Conservation (phyloP, 2,888 invertebrate species). For the Cheilosia scutellata region DNA sequence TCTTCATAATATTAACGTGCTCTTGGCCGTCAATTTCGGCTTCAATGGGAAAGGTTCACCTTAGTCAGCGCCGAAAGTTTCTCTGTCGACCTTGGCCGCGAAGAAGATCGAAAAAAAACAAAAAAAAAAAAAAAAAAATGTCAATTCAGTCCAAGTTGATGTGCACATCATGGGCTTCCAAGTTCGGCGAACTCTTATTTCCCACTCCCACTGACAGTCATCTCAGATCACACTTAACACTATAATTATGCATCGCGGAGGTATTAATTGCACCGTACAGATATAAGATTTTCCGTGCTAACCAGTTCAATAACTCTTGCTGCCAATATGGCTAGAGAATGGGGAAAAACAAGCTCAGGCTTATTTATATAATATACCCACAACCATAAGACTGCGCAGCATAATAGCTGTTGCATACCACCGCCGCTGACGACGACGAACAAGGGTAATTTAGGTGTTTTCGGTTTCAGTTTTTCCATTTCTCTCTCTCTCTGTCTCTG, state of each 20-base stretch:
- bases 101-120: constrained; percentile 21
- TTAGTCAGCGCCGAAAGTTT: constrained; percentile 37
- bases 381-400: constrained; percentile 32
- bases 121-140: constrained; percentile 30
- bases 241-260: constrained; percentile 58
- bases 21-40: constrained; percentile 72
- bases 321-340: constrained; percentile 63
- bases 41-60: constrained; percentile 62
- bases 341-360: constrained; percentile 50
- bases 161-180: constrained; percentile 8
- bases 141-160: constrained; percentile 42
- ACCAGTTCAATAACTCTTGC: constrained; percentile 73
- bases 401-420: constrained; percentile 32
- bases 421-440: constrained; percentile 26
- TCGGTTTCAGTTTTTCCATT: constrained; percentile 72
- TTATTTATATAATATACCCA: constrained; percentile 58
- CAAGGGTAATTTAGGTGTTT: constrained; percentile 72
- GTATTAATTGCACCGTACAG: constrained; percentile 66
- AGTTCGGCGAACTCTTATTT: constrained; percentile 60
- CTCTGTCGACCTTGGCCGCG: constrained; percentile 55
- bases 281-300: constrained; percentile 50
- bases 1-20: constrained; percentile 30
- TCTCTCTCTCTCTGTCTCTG: constrained; percentile 49
- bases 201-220: constrained; percentile 26
- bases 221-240: constrained; percentile 61